Base-by-base conservation (phyloP, 2,888 invertebrate species). In the Dynastes maya region DNA sequence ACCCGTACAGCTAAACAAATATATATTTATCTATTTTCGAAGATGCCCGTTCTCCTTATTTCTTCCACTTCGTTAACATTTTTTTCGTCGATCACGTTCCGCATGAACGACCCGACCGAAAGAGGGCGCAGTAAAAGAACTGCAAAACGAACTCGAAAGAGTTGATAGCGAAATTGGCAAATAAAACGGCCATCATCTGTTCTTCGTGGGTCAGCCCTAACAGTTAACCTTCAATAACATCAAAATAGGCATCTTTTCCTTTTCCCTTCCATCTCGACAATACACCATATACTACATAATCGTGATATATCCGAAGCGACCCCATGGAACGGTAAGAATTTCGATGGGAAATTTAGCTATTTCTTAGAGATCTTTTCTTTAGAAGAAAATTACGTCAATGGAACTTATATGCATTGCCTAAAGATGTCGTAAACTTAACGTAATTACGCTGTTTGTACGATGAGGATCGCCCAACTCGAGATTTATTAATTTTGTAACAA, bases 101-200 rank as follows among this genome's bases (percentile, higher is more conserved):
- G 16, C 45, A 32, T n/a, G 40, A 72, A 72, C 72, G 72, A 72
- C 45, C 55, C 8, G 45, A 27, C 27, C 9, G 65, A 67, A 67
- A 40, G 11, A 16, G 16, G 16, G 5, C 32, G 5, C 6, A 5
- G n/a, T 0, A 67, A 49, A 49, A 27, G 22, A 32, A 79, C 81
- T 82, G 79, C 81, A 82, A 81, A 82, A 80, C 82, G 82, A 80
- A 81, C 80, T 76, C 65, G 71, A 78, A 79, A 81, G 82, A 82
- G 81, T 82, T 81, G 82, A 82, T 82, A 79, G 80, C 80, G 80
- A 78, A 81, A 82, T 82, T 79, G 82, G 81, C 80, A 80, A 82
- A 82, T 82, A 79, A 82, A 82, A 81, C 79, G 81, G 80, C 79
- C 82, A 82, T 82, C 81, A 78, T 82, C 81, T 78, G 80, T 82